Base-by-base conservation (phyloP, 2,797 vertebrate genomes). In the Rhinogobio ventralis region DNA sequence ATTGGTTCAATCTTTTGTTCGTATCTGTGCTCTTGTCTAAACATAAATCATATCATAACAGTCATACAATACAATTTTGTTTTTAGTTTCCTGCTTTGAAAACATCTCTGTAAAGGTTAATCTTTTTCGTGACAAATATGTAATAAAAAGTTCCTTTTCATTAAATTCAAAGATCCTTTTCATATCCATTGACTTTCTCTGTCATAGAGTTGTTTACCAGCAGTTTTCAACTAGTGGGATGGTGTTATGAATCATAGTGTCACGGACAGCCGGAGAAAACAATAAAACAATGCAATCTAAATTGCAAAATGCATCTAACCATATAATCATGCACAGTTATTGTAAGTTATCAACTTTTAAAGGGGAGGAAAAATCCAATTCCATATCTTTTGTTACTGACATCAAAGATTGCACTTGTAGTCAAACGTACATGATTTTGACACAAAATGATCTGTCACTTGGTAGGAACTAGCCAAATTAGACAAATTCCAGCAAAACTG, bases 1-100 rank as follows among this genome's bases (percentile, higher is more conserved):
- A 33, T 25, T 62, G 30, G 7, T 72, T 87, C 72, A 73, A 19
- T 73, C 74, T 51, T 90, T 85, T 89, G 80, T 90, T 87, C 20
- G n/a, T 15, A 49, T 81, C 25, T 84, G 33, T 77, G 25, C 42
- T 45, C 49, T 79, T 76, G 79, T 85, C 57, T 74, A 39, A 74
- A 30, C 77, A 23, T 23, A 68, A 86, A 85, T 88, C 86, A 81
- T 42, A 81, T 60, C 49, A 79, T 46, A 74, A 72, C 42, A 73
- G 72, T 39, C 42, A 25, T 36, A 79, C 25, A 79, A 78, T 79
- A 39, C 8, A 25, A 68, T 73, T 51, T 83, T 53, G 68, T 79
- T 81, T 73, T 84, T 77, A n/a, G 72, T 85, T 74, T 81, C 62
- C 73, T 84, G 68, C 46, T 73, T 68, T 74, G 69, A 81, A 64